Evolutionary conservation across 2,888 invertebrate species (phyloP).

Genomic region (Achlya flavicornis): DNA sequence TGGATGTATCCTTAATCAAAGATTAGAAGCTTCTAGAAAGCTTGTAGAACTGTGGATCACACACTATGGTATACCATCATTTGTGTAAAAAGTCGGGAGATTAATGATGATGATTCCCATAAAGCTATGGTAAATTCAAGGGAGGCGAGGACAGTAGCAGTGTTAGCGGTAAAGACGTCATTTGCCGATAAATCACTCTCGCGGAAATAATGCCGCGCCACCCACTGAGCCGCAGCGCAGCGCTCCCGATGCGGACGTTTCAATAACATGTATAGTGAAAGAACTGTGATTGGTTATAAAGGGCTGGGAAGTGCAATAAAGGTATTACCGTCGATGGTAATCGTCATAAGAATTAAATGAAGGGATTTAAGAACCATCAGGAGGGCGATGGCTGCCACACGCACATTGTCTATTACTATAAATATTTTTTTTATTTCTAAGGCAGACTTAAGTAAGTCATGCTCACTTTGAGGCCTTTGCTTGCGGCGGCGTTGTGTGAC

Average conservation of each 20-base stretch:
- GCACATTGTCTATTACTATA: too few species aligned
- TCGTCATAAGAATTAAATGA: too few species aligned
- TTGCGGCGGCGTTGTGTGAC: too few species aligned
- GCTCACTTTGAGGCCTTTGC: too few species aligned
- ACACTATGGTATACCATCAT: background rate
- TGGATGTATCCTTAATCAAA: too few species aligned
- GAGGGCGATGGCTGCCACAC: too few species aligned
- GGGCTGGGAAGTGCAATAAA: background rate
- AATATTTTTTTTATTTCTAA: too few species aligned
- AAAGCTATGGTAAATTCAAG: background rate
- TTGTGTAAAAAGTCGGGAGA: background rate
- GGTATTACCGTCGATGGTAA: background rate
- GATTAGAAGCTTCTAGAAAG: too few species aligned
- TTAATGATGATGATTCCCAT: background rate
- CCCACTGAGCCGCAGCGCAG: slow-evolving; percentile 9
- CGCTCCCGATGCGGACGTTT: background rate
- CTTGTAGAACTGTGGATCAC: too few species aligned
- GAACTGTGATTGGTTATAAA: background rate
- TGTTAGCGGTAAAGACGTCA: slow-evolving; percentile 20
- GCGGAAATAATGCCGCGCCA: slow-evolving; percentile 23
- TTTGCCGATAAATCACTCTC: slow-evolving; percentile 26
- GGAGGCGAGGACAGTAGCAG: background rate
- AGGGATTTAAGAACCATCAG: too few species aligned
- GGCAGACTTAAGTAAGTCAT: too few species aligned
- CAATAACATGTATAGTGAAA: background rate